A percentile compares a stretch with the other conserved stretches of the same genome.
Evolutionary conservation across 2,888 invertebrate species (phyloP).

Genomic region (Pheosia gnoma): DNA sequence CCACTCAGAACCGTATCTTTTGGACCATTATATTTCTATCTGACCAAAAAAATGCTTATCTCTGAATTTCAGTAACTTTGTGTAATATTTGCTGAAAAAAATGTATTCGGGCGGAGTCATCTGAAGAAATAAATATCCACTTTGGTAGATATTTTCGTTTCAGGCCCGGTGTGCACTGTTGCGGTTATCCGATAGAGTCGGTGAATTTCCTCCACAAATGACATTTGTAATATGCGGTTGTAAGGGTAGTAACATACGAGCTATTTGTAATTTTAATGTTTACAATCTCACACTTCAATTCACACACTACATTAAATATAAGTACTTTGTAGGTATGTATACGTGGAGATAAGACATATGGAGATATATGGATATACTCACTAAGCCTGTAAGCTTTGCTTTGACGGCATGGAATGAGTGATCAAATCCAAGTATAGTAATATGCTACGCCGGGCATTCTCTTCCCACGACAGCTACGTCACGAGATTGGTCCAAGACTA

Average conservation of each 20-base stretch:
- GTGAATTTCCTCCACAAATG: slow-evolving; percentile 15
- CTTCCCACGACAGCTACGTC: no score
- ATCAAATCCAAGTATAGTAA: no score
- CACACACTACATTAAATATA: no score
- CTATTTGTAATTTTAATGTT: neutral
- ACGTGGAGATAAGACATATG: no score
- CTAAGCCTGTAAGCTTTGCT: no score
- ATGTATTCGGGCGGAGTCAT: slow-evolving; percentile 22
- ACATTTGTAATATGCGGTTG: neutral
- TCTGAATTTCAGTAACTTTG: neutral
- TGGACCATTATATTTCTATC: neutral
- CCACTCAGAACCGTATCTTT: neutral
- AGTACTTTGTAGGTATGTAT: no score
- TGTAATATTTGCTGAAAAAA: slow-evolving; percentile 5
- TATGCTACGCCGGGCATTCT: no score
- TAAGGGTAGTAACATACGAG: neutral
- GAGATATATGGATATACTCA: no score
- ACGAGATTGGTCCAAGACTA: no score
- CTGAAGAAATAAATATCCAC: slow-evolving; percentile 33
- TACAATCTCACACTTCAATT: neutral
- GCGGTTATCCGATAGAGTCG: slow-evolving; percentile 13
- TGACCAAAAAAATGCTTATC: neutral
- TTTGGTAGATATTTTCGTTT: slow-evolving; percentile 14
- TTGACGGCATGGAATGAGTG: no score
- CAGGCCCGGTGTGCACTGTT: slow-evolving; percentile 11